Evolutionary conservation across 2,888 invertebrate species (phyloP).

Genomic region (Drosophila borealis): DNA sequence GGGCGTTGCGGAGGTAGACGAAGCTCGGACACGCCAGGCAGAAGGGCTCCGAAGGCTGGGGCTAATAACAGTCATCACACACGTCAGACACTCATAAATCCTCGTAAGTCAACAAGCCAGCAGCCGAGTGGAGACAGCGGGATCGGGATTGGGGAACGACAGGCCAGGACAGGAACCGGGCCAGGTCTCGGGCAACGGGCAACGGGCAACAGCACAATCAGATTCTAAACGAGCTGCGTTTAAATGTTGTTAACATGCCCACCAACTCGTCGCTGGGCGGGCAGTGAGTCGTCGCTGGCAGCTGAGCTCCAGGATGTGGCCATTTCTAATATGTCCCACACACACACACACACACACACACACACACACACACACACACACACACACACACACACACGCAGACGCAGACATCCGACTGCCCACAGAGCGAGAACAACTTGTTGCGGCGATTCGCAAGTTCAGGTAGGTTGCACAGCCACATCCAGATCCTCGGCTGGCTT

Average conservation of each 20-base stretch:
- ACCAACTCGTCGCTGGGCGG: constrained; percentile 16
- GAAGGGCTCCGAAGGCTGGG: constrained; percentile 42
- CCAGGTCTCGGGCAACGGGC: constrained; percentile 1
- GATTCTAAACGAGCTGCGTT: constrained; percentile 79
- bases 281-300: background rate
- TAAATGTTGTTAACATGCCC: constrained; percentile 75
- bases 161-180: background rate
- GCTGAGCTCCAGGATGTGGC: constrained; percentile 35
- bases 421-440: constrained; percentile 26
- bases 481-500: constrained; percentile 3
- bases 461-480: constrained; percentile 21
- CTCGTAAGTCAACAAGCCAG: constrained; percentile 71
- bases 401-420: background rate
- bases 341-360: constrained; percentile 43
- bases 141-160: background rate
- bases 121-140: background rate
- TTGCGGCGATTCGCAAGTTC: constrained; percentile 17
- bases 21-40: background rate
- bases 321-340: constrained; percentile 76
- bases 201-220: constrained; percentile 46
- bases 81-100: constrained; percentile 81
- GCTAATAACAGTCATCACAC: constrained; percentile 83
- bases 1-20: background rate
- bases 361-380: too few relatives aligned
- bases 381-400: too few relatives aligned